phyloP scores from a whole-genome alignment of 1,140 invertebrate genomes.

The Matsumurasca onukii region DNA sequence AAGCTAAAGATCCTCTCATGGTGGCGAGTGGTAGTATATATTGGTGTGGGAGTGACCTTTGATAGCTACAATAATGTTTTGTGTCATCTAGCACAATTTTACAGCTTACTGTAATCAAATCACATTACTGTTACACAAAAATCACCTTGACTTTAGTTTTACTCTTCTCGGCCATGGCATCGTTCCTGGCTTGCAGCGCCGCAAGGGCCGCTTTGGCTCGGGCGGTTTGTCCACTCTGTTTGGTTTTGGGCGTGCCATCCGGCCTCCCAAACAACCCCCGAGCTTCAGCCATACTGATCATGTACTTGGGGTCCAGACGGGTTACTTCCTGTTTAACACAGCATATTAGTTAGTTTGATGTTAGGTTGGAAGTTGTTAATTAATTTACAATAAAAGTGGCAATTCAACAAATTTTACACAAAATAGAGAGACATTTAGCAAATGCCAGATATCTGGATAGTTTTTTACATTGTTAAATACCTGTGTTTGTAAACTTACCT shows the following conservation, averaged over 20 bases:
- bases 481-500: too few relatives aligned
- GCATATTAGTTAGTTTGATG: neutral
- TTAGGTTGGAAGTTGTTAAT: too few relatives aligned
- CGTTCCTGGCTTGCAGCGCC: conserved; percentile 29
- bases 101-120: too few relatives aligned
- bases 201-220: conserved; percentile 42
- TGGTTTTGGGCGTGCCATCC: conserved; percentile 37
- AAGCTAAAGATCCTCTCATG: too few relatives aligned
- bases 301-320: conserved; percentile 72
- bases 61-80: too few relatives aligned
- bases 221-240: conserved; percentile 34
- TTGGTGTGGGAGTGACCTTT: too few relatives aligned
- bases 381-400: too few relatives aligned
- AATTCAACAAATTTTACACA: conserved; percentile 1
- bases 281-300: conserved; percentile 75
- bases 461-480: too few relatives aligned
- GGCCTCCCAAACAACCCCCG: conserved; percentile 68
- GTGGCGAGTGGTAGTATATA: too few relatives aligned
- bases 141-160: conserved; percentile 37
- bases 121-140: too few relatives aligned
- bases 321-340: conserved; percentile 57
- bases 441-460: too few relatives aligned
- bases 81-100: too few relatives aligned
- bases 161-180: conserved; percentile 33
- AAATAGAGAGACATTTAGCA: neutral